A percentile compares a stretch with the other conserved stretches of the same genome.
phyloP scores from a whole-genome alignment of 1,140 invertebrate species.

The Archegozetes longisetosus region DNA sequence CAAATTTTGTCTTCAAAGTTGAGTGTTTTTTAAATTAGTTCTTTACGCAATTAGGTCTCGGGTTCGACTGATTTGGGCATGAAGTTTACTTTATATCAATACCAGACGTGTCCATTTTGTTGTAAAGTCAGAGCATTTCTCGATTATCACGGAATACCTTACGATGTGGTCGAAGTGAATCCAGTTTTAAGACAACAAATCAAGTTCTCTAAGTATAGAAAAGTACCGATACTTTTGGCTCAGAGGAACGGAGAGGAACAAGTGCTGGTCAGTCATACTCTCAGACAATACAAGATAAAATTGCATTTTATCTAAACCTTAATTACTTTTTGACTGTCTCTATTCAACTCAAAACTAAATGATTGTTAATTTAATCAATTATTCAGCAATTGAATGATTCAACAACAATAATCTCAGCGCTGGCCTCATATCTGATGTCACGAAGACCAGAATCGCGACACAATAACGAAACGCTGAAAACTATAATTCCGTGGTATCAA shows the following conservation, averaged over 20 bases:
- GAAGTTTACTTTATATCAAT: conserved; percentile 81
- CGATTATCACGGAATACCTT: conserved; percentile 83
- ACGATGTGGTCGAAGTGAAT: conserved; percentile 93
- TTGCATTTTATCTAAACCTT: too few relatives aligned
- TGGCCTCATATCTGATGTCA: conserved; percentile 59
- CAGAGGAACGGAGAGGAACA: conserved; percentile 28
- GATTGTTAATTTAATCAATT: conserved; percentile 14
- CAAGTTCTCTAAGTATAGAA: conserved; percentile 84
- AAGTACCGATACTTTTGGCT: conserved; percentile 83
- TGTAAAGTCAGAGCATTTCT: conserved; percentile 87
- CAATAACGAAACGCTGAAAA: conserved; percentile 25
- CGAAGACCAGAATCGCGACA: conserved; percentile 25
- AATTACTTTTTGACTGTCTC: too few relatives aligned
- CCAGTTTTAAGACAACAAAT: conserved; percentile 76
- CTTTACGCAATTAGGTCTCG: conserved; percentile 13
- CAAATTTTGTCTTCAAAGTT: too few relatives aligned
- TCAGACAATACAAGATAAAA: too few relatives aligned
- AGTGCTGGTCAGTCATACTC: not conserved
- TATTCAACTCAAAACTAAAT: too few relatives aligned
- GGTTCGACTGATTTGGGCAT: conserved; percentile 35
- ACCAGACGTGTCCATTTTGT: conserved; percentile 95
- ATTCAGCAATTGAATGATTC: conserved; percentile 77
- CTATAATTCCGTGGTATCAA: conserved; percentile 53
- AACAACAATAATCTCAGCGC: conserved; percentile 74
- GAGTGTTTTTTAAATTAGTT: too few relatives aligned